These are phyloP conservation scores for Tragelaphus imberbis DNA, from an alignment of 2,113 vertebrate species.

Conservation along the genomic window DNA sequence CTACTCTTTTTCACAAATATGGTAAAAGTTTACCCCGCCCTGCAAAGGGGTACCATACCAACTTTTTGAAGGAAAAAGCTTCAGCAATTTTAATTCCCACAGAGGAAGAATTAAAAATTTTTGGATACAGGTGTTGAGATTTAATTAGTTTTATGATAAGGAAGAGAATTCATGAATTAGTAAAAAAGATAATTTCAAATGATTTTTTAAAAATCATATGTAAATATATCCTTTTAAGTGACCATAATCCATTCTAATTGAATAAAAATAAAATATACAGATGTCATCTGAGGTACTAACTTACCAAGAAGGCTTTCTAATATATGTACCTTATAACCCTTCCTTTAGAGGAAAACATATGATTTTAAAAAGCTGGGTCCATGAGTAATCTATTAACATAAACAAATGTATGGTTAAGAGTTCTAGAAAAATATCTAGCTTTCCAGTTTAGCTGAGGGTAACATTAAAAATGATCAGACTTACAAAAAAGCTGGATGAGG, in stretches of 20 bases:
- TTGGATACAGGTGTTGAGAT: not conserved
- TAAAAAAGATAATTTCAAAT: slow-evolving; percentile 10
- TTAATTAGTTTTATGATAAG: slow-evolving; percentile 32
- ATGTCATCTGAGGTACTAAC: not conserved
- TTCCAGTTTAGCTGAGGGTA: slow-evolving; percentile 11
- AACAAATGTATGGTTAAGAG: not conserved
- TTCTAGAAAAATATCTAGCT: not conserved
- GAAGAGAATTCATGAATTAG: not conserved
- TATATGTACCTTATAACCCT: not conserved
- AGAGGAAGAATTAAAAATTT: not conserved
- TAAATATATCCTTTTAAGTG: not conserved
- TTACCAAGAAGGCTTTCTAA: slow-evolving; percentile 28
- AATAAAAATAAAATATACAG: not conserved
- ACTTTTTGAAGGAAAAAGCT: not conserved
- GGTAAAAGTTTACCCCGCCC: not conserved
- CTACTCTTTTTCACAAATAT: not conserved
- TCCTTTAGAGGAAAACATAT: slow-evolving; percentile 23
- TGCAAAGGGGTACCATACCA: not conserved
- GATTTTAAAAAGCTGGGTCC: not conserved
- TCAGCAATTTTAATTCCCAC: not conserved
- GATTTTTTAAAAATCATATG: slow-evolving; percentile 9
- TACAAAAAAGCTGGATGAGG: not conserved
- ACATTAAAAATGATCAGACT: not conserved
- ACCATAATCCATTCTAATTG: not conserved
- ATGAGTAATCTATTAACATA: slow-evolving; percentile 27